phyloP scores from a whole-genome alignment of 2,113 vertebrate genomes.

The Microcebus jonahi region DNA sequence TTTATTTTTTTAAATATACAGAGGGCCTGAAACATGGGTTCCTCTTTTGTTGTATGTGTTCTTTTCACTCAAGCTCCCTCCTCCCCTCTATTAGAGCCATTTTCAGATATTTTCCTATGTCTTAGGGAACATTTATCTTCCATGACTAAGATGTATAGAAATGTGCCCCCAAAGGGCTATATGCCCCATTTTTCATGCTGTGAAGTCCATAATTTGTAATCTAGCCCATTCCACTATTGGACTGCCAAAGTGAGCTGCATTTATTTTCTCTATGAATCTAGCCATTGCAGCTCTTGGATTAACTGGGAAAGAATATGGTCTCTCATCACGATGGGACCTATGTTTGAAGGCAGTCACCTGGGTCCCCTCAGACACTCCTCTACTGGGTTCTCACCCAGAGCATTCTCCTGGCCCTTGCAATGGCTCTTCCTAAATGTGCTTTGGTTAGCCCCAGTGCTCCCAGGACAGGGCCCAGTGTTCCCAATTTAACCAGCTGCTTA shows the following conservation, averaged over 20 bases:
- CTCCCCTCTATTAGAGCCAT: neutral
- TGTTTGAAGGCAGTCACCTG: neutral
- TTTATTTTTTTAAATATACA: neutral
- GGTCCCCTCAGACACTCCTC: neutral
- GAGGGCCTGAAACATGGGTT: neutral
- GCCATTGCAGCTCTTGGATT: neutral
- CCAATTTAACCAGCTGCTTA: neutral
- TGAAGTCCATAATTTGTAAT: neutral
- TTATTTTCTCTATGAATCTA: neutral
- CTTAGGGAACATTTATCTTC: neutral
- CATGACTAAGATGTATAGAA: neutral
- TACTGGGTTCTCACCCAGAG: accelerated
- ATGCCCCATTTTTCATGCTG: neutral
- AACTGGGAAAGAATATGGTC: neutral
- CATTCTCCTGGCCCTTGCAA: too few species aligned
- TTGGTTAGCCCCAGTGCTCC: neutral
- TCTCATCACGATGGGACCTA: neutral
- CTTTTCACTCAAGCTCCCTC: neutral
- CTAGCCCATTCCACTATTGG: neutral
- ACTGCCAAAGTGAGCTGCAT: neutral
- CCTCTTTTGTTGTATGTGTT: neutral
- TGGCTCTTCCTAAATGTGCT: neutral
- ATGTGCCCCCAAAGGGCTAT: too few species aligned
- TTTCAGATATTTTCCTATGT: neutral
- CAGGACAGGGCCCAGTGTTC: accelerated